A percentile compares a stretch with the other conserved stretches of the same genome.
Evolutionary conservation across 1,140 invertebrate species (phyloP).

Genomic region (Euwallacea fornicatus): DNA sequence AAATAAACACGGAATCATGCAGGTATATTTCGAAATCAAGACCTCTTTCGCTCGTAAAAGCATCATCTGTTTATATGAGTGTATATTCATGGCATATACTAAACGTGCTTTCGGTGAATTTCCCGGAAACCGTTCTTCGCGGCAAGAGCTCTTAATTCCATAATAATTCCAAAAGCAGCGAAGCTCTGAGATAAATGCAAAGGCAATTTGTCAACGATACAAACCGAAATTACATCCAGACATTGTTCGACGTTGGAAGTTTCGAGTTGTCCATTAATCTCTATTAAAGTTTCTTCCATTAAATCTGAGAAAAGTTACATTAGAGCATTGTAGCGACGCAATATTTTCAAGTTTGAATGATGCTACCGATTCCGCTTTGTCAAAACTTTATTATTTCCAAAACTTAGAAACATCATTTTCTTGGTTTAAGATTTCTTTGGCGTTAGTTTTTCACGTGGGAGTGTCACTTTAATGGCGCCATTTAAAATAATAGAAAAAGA

Average conservation of each 20-base stretch:
- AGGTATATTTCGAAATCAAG: not conserved
- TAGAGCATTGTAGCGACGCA: constrained; percentile 1
- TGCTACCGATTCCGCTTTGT: constrained; percentile 5
- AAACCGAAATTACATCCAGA: constrained; percentile 13
- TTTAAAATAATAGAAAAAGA: no score
- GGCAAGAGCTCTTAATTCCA: not conserved
- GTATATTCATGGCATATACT: constrained; percentile 1
- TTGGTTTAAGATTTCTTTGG: no score
- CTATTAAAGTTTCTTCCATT: constrained; percentile 23
- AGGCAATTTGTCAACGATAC: constrained; percentile 14
- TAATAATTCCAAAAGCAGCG: not conserved
- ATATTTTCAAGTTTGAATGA: constrained; percentile 10
- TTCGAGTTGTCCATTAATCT: constrained; percentile 19
- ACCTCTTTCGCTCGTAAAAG: not conserved
- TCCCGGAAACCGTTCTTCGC: not conserved
- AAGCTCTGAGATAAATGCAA: not conserved
- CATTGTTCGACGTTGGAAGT: constrained; percentile 7
- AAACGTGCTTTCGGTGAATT: not conserved
- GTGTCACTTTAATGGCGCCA: no score
- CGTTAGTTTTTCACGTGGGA: no score
- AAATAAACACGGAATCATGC: no score
- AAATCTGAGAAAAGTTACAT: constrained; percentile 21
- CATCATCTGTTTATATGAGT: not conserved
- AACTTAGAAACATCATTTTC: no score
- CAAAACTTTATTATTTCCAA: not conserved